A percentile compares a stretch with the other conserved stretches of the same genome.
phyloP scores from a whole-genome alignment of 2,888 invertebrate genomes.

The Pandemis cinnamomeana region DNA sequence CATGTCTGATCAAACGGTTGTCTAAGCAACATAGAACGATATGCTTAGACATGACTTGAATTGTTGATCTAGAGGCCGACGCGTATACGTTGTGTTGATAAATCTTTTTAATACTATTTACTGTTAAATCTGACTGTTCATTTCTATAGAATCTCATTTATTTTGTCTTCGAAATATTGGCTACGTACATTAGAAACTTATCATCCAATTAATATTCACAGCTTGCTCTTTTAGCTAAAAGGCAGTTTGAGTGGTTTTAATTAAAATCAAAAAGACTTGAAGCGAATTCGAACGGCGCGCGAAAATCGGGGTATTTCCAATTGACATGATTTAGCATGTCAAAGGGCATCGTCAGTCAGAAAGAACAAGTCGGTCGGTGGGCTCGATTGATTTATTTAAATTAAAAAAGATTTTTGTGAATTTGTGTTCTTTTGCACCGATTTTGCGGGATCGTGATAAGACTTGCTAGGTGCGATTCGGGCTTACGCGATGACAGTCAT shows the following conservation, averaged over 20 bases:
- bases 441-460: no score
- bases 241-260: neutral
- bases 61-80: no score
- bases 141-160: no score
- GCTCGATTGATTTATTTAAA: neutral
- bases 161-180: no score
- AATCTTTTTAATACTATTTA: no score
- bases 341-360: conserved; percentile 4
- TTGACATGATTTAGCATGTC: conserved; percentile 27
- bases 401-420: neutral
- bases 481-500: no score
- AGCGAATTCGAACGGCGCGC: conserved; percentile 18
- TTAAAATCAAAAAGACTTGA: conserved; percentile 12
- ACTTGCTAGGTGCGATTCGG: no score
- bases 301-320: conserved; percentile 14
- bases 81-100: no score
- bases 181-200: neutral
- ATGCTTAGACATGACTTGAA: no score
- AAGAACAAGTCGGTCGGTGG: neutral
- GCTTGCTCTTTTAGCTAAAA: neutral
- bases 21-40: no score
- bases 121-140: no score
- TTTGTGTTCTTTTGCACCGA: neutral
- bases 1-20: no score
- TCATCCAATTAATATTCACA: neutral